Evolutionary conservation across 2,113 vertebrate genomes (phyloP).

Genomic region (Mixornis gularis): DNA sequence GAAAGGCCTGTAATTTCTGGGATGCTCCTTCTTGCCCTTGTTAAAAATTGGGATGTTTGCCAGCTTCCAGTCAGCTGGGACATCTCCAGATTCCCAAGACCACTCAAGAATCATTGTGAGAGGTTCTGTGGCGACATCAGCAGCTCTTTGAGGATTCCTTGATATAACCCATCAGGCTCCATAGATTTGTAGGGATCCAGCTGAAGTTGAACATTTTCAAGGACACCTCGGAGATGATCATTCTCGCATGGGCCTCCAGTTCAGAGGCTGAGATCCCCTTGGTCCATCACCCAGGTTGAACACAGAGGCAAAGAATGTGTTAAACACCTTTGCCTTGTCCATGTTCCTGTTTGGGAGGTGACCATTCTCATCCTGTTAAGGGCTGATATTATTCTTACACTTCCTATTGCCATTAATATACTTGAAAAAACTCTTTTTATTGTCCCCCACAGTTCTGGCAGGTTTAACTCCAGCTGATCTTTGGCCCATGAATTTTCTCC

Average conservation of each 20-base stretch:
- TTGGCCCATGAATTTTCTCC: neutral
- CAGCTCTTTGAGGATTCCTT: neutral
- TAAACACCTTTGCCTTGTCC: neutral
- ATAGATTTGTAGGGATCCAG: neutral
- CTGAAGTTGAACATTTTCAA: neutral
- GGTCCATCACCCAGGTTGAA: neutral
- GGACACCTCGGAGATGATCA: neutral
- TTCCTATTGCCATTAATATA: neutral
- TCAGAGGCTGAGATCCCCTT: neutral
- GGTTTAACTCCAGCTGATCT: neutral
- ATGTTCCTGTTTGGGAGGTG: neutral
- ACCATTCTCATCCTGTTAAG: neutral
- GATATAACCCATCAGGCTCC: neutral
- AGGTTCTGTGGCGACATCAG: neutral
- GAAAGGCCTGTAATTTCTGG: neutral
- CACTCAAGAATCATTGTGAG: neutral
- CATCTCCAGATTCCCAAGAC: neutral
- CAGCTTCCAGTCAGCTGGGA: neutral
- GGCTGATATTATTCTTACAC: neutral
- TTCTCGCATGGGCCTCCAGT: neutral
- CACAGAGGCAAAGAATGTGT: neutral
- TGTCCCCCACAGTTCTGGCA: neutral
- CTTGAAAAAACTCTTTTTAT: neutral
- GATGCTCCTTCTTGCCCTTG: neutral
- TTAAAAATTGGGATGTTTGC: accelerated